Evolutionary conservation across 2,113 vertebrate species (phyloP).

Genomic region (Platysteira castanea): DNA sequence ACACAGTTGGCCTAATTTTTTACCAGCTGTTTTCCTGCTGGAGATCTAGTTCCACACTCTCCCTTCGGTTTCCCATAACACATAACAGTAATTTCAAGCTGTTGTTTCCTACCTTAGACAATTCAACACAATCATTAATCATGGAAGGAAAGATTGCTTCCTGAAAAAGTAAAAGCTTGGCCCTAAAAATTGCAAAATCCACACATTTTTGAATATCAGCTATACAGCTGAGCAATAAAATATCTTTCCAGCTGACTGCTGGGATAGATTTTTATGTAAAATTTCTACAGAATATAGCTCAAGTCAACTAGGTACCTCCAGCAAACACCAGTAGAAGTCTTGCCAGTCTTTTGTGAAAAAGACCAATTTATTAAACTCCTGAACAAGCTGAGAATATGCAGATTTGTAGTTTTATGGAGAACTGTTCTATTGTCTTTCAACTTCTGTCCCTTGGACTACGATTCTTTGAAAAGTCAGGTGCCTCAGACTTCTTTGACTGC

Average conservation of each 20-base stretch:
- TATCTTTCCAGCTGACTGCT: not conserved
- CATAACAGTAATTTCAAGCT: conserved; percentile 5
- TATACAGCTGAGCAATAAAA: not conserved
- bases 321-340: not conserved
- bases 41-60: not conserved
- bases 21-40: conserved; percentile 45
- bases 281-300: not conserved
- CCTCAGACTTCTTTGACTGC: not conserved
- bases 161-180: not conserved
- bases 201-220: not conserved
- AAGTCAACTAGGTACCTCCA: not conserved
- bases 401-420: not conserved
- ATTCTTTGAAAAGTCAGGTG: not conserved
- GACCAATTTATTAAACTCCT: not conserved
- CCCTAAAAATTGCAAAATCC: not conserved
- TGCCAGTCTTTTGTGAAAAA: not conserved
- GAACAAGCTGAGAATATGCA: not conserved
- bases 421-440: not conserved
- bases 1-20: conserved; percentile 21
- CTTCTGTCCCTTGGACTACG: not conserved
- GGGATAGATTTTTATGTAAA: not conserved
- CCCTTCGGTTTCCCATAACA: not conserved
- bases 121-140: not conserved
- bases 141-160: not conserved
- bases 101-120: conserved; percentile 21